phyloP scores from a whole-genome alignment of 2,888 invertebrate species.

The Andricus quercusramuli region DNA sequence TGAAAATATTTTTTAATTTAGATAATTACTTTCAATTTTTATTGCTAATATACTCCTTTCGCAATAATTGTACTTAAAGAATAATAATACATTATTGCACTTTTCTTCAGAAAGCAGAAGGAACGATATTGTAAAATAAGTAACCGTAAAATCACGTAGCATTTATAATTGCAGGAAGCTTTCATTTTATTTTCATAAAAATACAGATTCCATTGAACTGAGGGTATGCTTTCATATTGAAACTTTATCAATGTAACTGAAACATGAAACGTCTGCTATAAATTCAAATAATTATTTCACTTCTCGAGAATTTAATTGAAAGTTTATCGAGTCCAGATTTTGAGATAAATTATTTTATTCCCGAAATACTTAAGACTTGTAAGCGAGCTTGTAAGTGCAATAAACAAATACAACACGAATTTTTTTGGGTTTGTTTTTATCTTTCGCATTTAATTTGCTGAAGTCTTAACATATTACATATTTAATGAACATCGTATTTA shows the following conservation, averaged over 20 bases:
- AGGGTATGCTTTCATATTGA: neutral
- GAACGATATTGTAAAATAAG: constrained; percentile 1
- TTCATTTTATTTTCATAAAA: constrained; percentile 23
- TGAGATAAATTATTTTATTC: neutral
- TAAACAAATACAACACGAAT: neutral
- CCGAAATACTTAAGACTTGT: neutral
- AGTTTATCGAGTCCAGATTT: constrained; percentile 21
- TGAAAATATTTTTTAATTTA: neutral
- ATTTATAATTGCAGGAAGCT: constrained; percentile 3
- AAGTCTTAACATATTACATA: neutral
- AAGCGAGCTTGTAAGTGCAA: neutral
- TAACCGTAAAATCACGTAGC: constrained; percentile 22
- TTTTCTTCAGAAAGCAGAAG: neutral
- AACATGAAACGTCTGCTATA: neutral
- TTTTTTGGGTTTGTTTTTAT: neutral
- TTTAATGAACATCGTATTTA: neutral
- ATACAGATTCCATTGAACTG: constrained; percentile 28
- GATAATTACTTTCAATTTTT: neutral
- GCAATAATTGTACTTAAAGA: neutral
- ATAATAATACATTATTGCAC: neutral
- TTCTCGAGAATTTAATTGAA: constrained; percentile 5
- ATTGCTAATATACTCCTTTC: neutral
- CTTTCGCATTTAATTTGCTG: neutral
- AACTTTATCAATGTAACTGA: constrained; percentile 25
- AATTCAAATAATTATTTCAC: constrained; percentile 17